phyloP scores from a whole-genome alignment of 2,888 invertebrate genomes.

The Stenolophus ochropezus region DNA sequence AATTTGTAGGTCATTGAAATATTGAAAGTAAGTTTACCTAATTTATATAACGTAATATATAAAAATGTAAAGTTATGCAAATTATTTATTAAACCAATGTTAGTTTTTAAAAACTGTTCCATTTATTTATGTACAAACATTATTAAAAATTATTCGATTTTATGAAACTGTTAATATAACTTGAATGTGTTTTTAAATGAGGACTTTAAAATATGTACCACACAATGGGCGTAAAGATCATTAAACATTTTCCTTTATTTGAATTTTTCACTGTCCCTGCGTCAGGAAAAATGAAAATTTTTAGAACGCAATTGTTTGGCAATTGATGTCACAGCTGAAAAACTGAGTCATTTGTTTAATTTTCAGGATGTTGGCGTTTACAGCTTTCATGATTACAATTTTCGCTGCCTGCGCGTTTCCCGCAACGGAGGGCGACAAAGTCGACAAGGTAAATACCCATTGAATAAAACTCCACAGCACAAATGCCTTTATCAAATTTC shows the following conservation, averaged over 20 bases:
- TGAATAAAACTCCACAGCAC: neutral
- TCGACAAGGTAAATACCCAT: conserved; percentile 48
- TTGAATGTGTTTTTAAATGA: too few relatives aligned
- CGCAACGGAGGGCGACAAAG: conserved; percentile 36
- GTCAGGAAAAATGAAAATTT: neutral
- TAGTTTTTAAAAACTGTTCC: too few relatives aligned
- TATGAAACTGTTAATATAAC: too few relatives aligned
- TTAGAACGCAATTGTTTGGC: neutral
- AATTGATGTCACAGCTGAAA: conserved; percentile 17
- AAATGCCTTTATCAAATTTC: conserved; percentile 18
- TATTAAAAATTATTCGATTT: too few relatives aligned
- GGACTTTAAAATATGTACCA: too few relatives aligned
- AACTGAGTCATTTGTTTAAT: conserved; percentile 29
- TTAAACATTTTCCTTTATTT: neutral
- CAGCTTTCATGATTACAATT: conserved; percentile 35
- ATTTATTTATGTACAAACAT: too few relatives aligned
- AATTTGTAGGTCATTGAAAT: too few relatives aligned
- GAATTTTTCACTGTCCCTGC: neutral
- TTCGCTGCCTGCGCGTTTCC: conserved; percentile 45
- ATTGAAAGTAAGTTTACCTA: too few relatives aligned
- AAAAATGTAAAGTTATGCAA: too few relatives aligned
- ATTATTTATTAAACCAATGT: too few relatives aligned
- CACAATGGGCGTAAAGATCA: neutral
- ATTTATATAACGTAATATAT: too few relatives aligned
- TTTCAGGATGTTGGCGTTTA: conserved; percentile 46